Evolutionary conservation across 1,140 invertebrate genomes (phyloP), one percentile per base, ranked within the genome.

Genomic region (Limonius californicus): DNA sequence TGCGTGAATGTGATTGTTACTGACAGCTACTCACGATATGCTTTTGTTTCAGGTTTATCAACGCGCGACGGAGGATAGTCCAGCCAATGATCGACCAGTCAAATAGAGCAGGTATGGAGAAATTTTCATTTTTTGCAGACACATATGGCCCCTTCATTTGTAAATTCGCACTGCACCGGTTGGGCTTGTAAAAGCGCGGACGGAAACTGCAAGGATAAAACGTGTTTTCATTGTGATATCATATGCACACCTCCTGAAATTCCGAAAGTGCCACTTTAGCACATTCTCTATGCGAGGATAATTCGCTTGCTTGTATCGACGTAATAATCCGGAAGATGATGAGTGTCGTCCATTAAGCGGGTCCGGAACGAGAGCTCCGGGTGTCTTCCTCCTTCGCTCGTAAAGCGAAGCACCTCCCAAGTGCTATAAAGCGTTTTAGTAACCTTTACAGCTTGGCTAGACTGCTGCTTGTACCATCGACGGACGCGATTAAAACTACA

Each of bases 71-170:
- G 81, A 89, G 95, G 85, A 98, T 98, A 82, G 91, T 98, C 67
- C 95, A 95, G 77, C 93, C 93, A 56, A 94, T 96, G 92, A 95
- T 96, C 74, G 95, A 95, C 84, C 94, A 92, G 84, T 97, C 94
- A 77, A 98, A 98, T 87, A 87, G 95, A 88, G 94, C 95, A 85
- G 95, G 95, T 94, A 89, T 56, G 61, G 30, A 27, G 18, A 39
- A 12, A 39, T 39, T 39, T 39, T 12, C 35, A 39, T 12, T 39
- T 39, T 39, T 39, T 27, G 23, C 9, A n/a, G n/a, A 4, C 23
- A 27, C 23, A 27, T 27, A 9, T 27, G 23, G 3, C 3, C 23
- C 11, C 35, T 39, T 14, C 2, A 2, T 14, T 39, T n/a, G 11
- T 32, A 32, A 39, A 32, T 32, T 18, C 16, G 19, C 21, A 19